A percentile compares a stretch with the other conserved stretches of the same genome.
These are phyloP conservation scores for Dastarcus helophoroides DNA, from an alignment of 2,888 invertebrate species.

Conservation along the genomic window DNA sequence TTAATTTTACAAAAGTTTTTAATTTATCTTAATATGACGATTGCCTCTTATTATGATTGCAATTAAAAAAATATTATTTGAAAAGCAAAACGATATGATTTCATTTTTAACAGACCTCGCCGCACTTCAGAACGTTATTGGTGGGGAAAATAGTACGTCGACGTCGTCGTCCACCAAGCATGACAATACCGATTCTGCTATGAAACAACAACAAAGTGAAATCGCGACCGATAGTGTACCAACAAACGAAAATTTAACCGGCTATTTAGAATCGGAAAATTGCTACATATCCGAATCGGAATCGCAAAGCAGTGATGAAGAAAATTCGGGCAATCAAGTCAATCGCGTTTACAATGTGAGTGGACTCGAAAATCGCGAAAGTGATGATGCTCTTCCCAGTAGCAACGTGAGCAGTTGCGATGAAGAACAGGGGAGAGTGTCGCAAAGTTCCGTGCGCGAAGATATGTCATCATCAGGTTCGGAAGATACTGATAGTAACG, in stretches of 20 bases:
- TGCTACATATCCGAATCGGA: conserved; percentile 39
- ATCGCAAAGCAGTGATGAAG: conserved; percentile 37
- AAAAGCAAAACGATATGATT: too few relatives aligned
- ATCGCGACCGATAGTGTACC: too few relatives aligned
- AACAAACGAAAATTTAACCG: conserved; percentile 19
- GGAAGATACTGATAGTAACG: conserved; percentile 39
- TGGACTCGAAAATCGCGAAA: conserved; percentile 25
- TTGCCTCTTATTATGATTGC: too few relatives aligned
- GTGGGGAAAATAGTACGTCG: too few relatives aligned
- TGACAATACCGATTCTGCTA: too few relatives aligned
- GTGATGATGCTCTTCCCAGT: conserved; percentile 31
- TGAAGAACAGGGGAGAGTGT: conserved; percentile 25
- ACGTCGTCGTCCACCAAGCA: too few relatives aligned
- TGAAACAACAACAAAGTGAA: too few relatives aligned
- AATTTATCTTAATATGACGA: too few relatives aligned
- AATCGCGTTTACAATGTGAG: conserved; percentile 31
- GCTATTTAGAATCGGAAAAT: conserved; percentile 42
- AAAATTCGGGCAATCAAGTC: conserved; percentile 32
- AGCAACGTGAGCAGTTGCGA: conserved; percentile 29
- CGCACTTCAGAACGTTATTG: too few relatives aligned
- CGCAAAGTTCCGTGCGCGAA: conserved; percentile 38
- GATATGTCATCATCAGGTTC: conserved; percentile 30
- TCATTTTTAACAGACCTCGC: too few relatives aligned
- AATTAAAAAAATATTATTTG: too few relatives aligned
- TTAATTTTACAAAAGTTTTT: too few relatives aligned